Evolutionary conservation across 2,888 invertebrate genomes (phyloP).

Genomic region (Calephelis perditalis): DNA sequence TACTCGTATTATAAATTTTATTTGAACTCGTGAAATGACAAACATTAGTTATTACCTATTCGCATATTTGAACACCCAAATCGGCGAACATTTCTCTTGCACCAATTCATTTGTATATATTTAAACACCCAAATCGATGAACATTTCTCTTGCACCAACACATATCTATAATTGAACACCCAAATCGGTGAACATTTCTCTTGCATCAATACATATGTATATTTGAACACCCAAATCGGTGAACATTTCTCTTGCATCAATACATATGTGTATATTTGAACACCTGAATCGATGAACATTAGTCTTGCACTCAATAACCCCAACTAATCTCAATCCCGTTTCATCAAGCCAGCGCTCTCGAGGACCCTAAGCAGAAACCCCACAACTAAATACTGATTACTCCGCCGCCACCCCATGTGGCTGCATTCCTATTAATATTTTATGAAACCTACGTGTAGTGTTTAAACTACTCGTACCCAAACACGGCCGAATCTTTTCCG

Average conservation of each 20-base stretch:
- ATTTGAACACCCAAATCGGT: too few species aligned
- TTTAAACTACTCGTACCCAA: slow-evolving; percentile 43
- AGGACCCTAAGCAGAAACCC: slow-evolving; percentile 32
- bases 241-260: background rate
- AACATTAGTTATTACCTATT: too few species aligned
- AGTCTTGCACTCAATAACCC: slow-evolving; percentile 5
- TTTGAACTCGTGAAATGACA: too few species aligned
- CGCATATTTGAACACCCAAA: too few species aligned
- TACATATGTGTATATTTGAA: background rate
- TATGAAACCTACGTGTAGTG: slow-evolving; percentile 62
- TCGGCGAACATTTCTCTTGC: too few species aligned
- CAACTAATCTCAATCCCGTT: slow-evolving; percentile 8
- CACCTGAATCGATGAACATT: background rate
- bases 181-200: too few species aligned
- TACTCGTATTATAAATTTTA: too few species aligned
- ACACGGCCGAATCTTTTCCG: slow-evolving; percentile 9
- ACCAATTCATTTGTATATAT: too few species aligned
- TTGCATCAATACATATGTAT: too few species aligned
- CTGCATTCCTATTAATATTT: slow-evolving; percentile 68
- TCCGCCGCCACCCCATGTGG: slow-evolving; percentile 37
- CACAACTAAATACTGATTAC: slow-evolving; percentile 43
- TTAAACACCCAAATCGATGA: too few species aligned
- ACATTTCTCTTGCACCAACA: too few species aligned
- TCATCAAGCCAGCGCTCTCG: slow-evolving; percentile 11
- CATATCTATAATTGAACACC: too few species aligned